phyloP scores from a whole-genome alignment of 2,113 vertebrate genomes.

The Cygnus atratus region DNA sequence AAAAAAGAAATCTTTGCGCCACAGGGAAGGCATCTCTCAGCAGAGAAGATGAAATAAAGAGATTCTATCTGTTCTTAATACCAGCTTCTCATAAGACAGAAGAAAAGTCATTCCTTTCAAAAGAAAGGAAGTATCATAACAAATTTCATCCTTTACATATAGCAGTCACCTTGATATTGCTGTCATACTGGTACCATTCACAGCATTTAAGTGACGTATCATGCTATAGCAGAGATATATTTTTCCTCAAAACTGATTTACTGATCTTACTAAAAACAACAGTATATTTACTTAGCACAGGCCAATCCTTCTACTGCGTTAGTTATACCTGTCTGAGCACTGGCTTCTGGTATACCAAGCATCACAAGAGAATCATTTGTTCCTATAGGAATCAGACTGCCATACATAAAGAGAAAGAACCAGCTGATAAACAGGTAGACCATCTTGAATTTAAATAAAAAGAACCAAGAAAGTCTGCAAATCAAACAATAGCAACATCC shows the following conservation, averaged over 20 bases:
- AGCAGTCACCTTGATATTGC: background rate
- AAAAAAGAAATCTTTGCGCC: background rate
- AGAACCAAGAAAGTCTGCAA: background rate
- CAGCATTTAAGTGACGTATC: background rate
- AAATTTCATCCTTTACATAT: background rate
- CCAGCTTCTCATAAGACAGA: background rate
- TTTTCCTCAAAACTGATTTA: background rate
- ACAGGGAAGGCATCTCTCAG: background rate
- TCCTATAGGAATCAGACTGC: background rate
- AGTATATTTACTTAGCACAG: background rate
- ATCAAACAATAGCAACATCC: background rate
- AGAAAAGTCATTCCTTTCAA: background rate
- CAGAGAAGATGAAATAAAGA: background rate
- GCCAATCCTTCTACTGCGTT: background rate
- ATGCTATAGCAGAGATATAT: background rate
- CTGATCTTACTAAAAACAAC: background rate
- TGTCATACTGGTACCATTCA: background rate
- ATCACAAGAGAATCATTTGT: background rate
- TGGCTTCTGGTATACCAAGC: background rate
- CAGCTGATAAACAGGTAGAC: background rate
- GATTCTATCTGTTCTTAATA: background rate
- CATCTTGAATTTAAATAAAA: background rate
- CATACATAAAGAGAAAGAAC: background rate
- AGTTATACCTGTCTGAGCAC: background rate
- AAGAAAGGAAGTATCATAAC: background rate